A percentile compares a stretch with the other conserved stretches of the same genome.
Evolutionary conservation across 2,797 vertebrate genomes (phyloP).

Genomic region (Siniperca undulata): DNA sequence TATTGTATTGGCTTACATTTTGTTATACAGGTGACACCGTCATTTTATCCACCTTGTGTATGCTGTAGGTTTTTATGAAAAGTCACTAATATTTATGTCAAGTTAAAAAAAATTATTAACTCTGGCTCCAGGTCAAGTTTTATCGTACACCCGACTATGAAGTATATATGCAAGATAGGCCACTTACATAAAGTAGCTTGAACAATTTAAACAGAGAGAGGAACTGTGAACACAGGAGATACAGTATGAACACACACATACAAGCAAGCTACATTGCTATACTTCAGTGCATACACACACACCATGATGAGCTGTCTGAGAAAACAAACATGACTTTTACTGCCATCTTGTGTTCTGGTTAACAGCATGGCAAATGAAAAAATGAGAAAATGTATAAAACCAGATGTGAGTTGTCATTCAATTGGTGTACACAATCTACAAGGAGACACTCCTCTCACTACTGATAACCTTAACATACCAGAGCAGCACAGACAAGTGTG

Average conservation of each 20-base stretch:
- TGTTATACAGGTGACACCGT: neutral
- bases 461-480: neutral
- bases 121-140: neutral
- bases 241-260: neutral
- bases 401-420: neutral
- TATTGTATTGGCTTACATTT: neutral
- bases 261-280: neutral
- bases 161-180: neutral
- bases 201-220: neutral
- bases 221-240: neutral
- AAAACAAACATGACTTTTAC: constrained; percentile 65
- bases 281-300: neutral
- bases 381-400: neutral
- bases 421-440: neutral
- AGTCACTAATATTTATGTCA: neutral
- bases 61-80: neutral
- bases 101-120: neutral
- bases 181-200: neutral
- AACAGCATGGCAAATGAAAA: constrained; percentile 7
- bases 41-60: neutral
- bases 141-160: neutral
- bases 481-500: no score
- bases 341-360: constrained; percentile 75
- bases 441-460: neutral
- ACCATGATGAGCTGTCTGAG: constrained; percentile 12